Base-by-base conservation (phyloP, 2,797 vertebrate genomes). In the Argya squamiceps region DNA sequence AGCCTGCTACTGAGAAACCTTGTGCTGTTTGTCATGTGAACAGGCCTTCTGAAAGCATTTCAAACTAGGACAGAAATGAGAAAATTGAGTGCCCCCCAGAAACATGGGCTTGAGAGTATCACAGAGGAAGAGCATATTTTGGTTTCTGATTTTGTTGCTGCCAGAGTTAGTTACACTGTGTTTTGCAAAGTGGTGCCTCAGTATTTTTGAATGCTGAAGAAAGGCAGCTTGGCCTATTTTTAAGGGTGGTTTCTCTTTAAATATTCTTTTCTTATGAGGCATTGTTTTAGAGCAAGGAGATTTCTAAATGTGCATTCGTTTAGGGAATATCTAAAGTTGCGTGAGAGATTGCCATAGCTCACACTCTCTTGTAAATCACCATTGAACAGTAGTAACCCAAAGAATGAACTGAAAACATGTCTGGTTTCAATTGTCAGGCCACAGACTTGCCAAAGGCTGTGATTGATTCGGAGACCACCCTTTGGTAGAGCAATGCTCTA, bases 291-390 rank as follows among this genome's bases (percentile, higher is more conserved):
- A 96, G 97, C 86, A 93, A 96, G 97, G 96, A 95, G 94, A 97
- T 98, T 97, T 97, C 97, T 97, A 98, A 98, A 98, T 97, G 98
- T 98, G 98, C 98, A 98, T 98, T 98, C 97, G 96, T 98, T 98
- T 98, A 98, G 97, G 96, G 97, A 96, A 79, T 98, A 98, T 98
- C 98, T 98, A 92, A 98, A 98, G 98, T 98, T 98, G 98, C 98
- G 97, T 98, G 99, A 99, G 98, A 99, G 98, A 98, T 98, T 98
- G 98, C 98, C 98, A 98, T 98, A 98, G 98, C 98, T 99, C 98
- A 98, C 98, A 97, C 97, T 98, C 97, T 97, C 98, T 98, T 98
- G 98, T 99, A 99, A 98, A 99, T 99, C 98, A 99, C 98, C 98
- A 98, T 97, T 96, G 98, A 98, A 98, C 98, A 97, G 98, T 98